A percentile compares a stretch with the other conserved stretches of the same genome.
These are phyloP conservation scores for Teleogryllus oceanicus DNA, from an alignment of 2,888 invertebrate genomes.

Conservation along the genomic window DNA sequence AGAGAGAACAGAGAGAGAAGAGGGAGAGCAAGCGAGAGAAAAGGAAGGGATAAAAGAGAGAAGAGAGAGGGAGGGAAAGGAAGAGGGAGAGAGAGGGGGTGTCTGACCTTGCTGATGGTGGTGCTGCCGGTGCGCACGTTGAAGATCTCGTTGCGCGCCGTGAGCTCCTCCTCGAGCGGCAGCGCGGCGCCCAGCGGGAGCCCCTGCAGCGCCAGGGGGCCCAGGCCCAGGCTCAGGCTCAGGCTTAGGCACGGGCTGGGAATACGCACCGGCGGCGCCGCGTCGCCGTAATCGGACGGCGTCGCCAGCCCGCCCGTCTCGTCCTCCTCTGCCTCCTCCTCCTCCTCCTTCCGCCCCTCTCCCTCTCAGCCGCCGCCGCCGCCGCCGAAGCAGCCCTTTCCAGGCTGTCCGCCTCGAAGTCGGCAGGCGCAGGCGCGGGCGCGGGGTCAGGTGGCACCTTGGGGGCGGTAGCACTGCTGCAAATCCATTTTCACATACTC, in stretches of 20 bases:
- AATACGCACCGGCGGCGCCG: conserved; percentile 67
- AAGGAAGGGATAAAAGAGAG: no score
- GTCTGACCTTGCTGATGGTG: conserved; percentile 44
- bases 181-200: conserved; percentile 70
- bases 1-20: no score
- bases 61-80: no score
- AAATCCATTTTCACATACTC: no score
- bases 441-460: background rate
- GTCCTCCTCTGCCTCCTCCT: background rate
- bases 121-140: conserved; percentile 58
- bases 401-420: conserved; percentile 72
- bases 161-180: conserved; percentile 76
- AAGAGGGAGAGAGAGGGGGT: background rate
- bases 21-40: no score
- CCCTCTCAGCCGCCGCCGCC: background rate
- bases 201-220: conserved; percentile 65
- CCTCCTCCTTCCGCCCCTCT: background rate
- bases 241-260: conserved; percentile 50
- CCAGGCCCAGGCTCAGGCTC: no score
- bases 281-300: conserved; percentile 61
- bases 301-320: conserved; percentile 56
- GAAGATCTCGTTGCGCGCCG: conserved; percentile 72
- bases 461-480: no score
- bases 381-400: conserved; percentile 52
- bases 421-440: conserved; percentile 41